A percentile compares a stretch with the other conserved stretches of the same genome.
These are phyloP conservation scores for Serinus canaria DNA, from an alignment of 2,113 vertebrate genomes.

Conservation along the genomic window DNA sequence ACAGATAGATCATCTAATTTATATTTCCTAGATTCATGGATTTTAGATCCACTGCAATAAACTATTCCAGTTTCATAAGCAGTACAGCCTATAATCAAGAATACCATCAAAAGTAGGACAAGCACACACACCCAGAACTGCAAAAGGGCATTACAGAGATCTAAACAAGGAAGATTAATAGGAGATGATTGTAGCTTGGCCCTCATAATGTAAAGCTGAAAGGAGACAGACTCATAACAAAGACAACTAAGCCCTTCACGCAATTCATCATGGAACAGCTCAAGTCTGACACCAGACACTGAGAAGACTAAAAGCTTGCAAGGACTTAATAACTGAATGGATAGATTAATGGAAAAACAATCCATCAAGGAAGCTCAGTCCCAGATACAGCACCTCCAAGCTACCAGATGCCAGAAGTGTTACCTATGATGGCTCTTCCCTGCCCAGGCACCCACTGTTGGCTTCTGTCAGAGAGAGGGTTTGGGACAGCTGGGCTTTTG, in stretches of 20 bases:
- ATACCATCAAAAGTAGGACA: neutral
- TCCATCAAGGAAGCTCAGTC: neutral
- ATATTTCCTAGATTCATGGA: neutral
- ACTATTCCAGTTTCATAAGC: neutral
- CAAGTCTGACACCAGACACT: neutral
- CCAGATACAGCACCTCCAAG: neutral
- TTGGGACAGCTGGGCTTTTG: neutral
- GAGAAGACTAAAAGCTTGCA: neutral
- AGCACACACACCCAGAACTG: neutral
- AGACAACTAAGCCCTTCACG: neutral
- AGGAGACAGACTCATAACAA: neutral
- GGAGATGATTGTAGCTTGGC: neutral
- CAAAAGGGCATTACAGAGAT: neutral
- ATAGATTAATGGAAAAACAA: constrained; percentile 5
- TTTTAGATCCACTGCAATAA: neutral
- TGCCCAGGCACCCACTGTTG: neutral
- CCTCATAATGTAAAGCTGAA: constrained; percentile 19
- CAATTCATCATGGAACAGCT: neutral
- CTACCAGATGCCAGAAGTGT: neutral
- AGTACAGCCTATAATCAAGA: neutral
- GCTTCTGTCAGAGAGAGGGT: neutral
- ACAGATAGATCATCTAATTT: neutral
- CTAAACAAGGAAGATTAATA: constrained; percentile 26
- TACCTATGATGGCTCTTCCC: neutral
- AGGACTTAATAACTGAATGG: neutral